Base-by-base conservation (phyloP, 1,140 invertebrate genomes). In the Colletes gigas region DNA sequence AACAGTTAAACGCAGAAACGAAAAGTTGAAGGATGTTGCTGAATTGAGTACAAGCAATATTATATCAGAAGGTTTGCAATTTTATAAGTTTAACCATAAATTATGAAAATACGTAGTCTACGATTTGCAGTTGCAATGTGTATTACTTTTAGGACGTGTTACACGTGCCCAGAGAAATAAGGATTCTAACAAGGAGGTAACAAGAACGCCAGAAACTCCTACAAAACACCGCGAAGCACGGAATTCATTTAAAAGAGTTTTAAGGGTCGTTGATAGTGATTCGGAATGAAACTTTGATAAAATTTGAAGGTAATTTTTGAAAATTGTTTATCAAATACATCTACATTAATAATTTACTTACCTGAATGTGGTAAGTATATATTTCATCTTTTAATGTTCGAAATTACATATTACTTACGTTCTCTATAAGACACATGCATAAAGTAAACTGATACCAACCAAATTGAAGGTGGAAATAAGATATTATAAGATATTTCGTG, bases 251-350 rank as follows among this genome's bases (percentile, higher is more conserved):
- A 88, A 89, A 57, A 88, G 87, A 80, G 87, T 92, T 78, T 84
- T 88, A 72, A 85, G 19, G 19, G 82, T 92, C 60, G 68, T 92
- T 54, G 91, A 93, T 63, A 93, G 88, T 77, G 91, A 92, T 72
- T 91, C 90, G 3, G 91, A 93, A 74, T 92, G 87, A 88, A 81
- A 0, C 30, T 0, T 30, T 39, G 19, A 59, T 39, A 8, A 30
- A 80, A 0, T 66, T 79, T 63, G 6, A 4, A 68, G 55, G 6
- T 19, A 14, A 60, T 63, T 17, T 50, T 60, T 44, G 17, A 19
- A 21, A 19, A 65, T 52, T 74, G 52, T 68, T 71, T 57, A 3
- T 70, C 50, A 71, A 50, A 71, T 21, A 21, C 17, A 52, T 55
- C 10, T 19, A 39, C 52, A 44, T 63, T 55, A 15, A 78, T 60